These are phyloP conservation scores for Vireo altiloquus DNA, from an alignment of 2,113 vertebrate species.

Conservation along the genomic window DNA sequence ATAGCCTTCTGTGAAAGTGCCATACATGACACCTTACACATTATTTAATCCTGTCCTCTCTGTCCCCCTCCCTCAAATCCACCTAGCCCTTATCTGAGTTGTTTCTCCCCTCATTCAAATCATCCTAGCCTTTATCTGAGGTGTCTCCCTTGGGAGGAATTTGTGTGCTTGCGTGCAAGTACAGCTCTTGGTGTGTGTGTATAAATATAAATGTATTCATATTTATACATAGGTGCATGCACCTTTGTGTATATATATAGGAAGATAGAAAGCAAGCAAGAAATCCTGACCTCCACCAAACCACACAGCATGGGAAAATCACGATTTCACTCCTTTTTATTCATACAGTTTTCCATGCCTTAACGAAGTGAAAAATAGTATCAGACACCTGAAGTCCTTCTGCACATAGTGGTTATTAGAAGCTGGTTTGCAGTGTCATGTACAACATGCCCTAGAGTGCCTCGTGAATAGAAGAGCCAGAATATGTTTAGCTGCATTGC, in stretches of 20 bases:
- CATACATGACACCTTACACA: neutral
- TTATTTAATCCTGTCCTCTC: neutral
- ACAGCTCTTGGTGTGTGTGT: neutral
- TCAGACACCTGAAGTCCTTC: neutral
- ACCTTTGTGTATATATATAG: neutral
- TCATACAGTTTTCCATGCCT: neutral
- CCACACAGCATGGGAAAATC: neutral
- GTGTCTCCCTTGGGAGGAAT: neutral
- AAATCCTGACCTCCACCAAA: neutral
- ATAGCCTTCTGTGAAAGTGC: neutral
- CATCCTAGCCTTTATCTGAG: neutral
- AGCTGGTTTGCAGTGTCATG: neutral
- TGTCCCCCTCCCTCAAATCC: neutral
- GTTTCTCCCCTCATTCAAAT: neutral
- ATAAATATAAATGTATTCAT: neutral
- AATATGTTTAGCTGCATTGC: neutral
- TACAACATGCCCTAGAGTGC: neutral
- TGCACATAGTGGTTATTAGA: neutral
- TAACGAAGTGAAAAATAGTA: neutral
- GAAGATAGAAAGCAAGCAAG: neutral
- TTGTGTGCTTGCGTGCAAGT: rapidly evolving
- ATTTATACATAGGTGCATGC: neutral
- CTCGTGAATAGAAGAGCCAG: neutral
- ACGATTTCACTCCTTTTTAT: neutral
- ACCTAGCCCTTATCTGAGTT: neutral